Conservation (phyloP, 2,113 vertebrate species). For the Tetraodon nigroviridis region DNA sequence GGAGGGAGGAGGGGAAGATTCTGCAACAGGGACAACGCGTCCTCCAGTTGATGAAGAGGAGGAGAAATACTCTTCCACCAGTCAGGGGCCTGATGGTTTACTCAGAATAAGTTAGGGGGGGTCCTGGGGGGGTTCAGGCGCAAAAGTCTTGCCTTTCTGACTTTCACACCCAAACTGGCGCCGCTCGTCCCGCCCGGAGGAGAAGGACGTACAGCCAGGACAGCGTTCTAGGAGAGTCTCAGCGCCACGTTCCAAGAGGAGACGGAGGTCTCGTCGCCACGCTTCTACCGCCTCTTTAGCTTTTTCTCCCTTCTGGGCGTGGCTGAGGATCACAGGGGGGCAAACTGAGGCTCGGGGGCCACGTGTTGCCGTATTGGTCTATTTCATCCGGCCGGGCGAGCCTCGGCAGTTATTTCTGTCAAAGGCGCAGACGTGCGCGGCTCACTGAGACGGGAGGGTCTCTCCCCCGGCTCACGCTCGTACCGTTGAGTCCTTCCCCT, state of each 20-base stretch:
- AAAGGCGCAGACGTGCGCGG: no score
- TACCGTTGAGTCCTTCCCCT: constrained; percentile 82
- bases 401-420: no score
- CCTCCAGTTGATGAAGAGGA: constrained; percentile 1
- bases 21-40: not conserved
- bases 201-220: constrained; percentile 33
- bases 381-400: no score
- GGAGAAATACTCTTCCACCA: constrained; percentile 12
- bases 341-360: not conserved
- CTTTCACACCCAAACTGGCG: constrained; percentile 13
- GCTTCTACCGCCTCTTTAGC: constrained; percentile 75
- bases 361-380: no score
- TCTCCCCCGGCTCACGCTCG: constrained; percentile 5
- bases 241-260: no score
- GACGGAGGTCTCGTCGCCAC: not conserved
- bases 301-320: no score
- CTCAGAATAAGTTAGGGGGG: constrained; percentile 65
- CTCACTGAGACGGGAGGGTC: not conserved
- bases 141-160: constrained; percentile 25
- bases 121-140: constrained; percentile 31
- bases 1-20: constrained; percentile 1
- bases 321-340: not conserved
- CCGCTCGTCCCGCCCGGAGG: constrained; percentile 21
- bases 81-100: constrained; percentile 60
- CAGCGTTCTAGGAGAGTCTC: constrained; percentile 38